Evolutionary conservation across 2,888 invertebrate species (phyloP).

Genomic region (Empis stercorea): DNA sequence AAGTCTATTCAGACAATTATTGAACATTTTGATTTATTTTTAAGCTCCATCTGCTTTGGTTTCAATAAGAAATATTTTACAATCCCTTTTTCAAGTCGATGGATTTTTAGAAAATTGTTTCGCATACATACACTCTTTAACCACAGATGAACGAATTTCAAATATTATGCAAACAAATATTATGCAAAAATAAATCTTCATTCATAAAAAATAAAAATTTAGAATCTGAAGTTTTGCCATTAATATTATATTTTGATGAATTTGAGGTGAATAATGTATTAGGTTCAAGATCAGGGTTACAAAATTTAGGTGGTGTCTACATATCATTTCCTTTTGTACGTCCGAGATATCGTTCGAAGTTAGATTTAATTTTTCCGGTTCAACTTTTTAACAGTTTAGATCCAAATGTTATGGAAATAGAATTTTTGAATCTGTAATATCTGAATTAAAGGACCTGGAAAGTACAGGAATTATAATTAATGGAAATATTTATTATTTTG

Average conservation of each 20-base stretch:
- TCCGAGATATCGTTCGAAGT: not conserved
- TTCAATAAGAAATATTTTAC: no score
- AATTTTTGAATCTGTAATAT: conserved; percentile 4
- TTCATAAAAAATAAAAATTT: no score
- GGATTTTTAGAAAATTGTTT: no score
- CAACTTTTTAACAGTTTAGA: conserved; percentile 9
- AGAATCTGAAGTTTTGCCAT: not conserved
- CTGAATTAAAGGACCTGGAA: conserved; percentile 2
- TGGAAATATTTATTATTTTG: conserved; percentile 10
- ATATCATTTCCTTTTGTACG: conserved; percentile 4
- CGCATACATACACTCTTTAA: no score
- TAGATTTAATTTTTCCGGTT: conserved; percentile 3
- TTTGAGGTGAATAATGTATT: conserved; percentile 7
- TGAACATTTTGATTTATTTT: no score
- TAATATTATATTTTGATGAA: conserved; percentile 8
- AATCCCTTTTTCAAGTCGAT: no score
- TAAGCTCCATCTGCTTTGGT: no score
- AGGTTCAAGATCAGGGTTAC: conserved; percentile 8
- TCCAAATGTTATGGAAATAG: conserved; percentile 7
- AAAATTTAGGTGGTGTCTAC: conserved; percentile 9
- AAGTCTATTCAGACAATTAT: no score
- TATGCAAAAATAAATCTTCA: no score
- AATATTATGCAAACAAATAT: no score
- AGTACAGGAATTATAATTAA: conserved; percentile 1
- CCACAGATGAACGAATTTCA: no score